Conservation (phyloP, 2,113 vertebrate genomes). For the Oncorhynchus kisutch region DNA sequence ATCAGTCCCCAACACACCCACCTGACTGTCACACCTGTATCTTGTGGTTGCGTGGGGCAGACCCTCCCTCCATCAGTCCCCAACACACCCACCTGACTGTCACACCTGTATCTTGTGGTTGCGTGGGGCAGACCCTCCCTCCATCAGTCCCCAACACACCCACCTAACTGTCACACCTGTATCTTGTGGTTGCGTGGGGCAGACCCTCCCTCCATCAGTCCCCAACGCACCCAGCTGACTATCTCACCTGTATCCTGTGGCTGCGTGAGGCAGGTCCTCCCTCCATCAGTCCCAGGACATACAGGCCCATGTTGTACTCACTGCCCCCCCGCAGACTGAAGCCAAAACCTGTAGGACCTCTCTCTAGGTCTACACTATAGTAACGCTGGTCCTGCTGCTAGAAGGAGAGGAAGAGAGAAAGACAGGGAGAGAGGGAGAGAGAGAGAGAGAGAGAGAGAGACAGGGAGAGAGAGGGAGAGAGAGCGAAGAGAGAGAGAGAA, state of each 20-base stretch:
- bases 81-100: no score
- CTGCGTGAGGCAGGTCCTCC: conserved; percentile 80
- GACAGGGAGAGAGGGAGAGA: no score
- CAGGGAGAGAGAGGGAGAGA: no score
- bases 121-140: conserved; percentile 78
- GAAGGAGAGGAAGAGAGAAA: neutral
- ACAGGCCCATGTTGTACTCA: conserved; percentile 80
- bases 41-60: conserved; percentile 74
- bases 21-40: no score
- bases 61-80: conserved; percentile 81
- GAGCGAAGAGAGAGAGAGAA: no score
- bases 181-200: conserved; percentile 76
- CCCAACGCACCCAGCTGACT: no score
- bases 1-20: conserved; percentile 66
- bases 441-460: no score
- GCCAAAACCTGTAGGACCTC: conserved; percentile 79
- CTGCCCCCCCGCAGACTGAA: conserved; percentile 81
- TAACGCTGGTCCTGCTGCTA: conserved; percentile 63
- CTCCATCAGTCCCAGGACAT: conserved; percentile 79
- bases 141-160: conserved; percentile 71
- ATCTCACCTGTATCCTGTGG: conserved; percentile 52
- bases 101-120: conserved; percentile 80
- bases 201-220: conserved; percentile 81
- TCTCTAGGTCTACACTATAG: conserved; percentile 79
- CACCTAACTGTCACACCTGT: no score